Evolutionary conservation across 2,113 vertebrate genomes (phyloP).

Genomic region (Clarias batrachus): DNA sequence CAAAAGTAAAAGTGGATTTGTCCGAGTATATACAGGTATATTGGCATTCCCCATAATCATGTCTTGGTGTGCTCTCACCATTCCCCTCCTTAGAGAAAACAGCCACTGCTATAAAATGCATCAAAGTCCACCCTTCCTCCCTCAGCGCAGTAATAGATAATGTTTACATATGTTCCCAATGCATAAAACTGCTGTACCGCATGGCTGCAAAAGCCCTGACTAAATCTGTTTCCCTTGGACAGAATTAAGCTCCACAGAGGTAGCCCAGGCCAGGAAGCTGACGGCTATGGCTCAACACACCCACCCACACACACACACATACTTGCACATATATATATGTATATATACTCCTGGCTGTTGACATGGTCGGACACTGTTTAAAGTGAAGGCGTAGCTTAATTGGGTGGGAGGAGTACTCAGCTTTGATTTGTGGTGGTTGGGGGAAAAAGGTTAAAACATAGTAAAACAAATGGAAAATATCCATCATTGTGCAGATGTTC

Average conservation of each 20-base stretch:
- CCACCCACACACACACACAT: slow-evolving; percentile 1
- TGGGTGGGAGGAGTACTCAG: slow-evolving; percentile 14
- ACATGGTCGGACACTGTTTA: slow-evolving; percentile 8
- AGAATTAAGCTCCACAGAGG: slow-evolving; percentile 79
- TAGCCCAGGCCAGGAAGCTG: slow-evolving; percentile 77
- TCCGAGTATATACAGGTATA: not conserved
- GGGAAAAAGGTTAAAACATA: slow-evolving; percentile 8
- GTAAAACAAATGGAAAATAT: not conserved
- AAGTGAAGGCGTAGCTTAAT: slow-evolving; percentile 26
- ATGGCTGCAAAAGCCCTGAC: slow-evolving; percentile 95
- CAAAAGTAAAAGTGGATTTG: not conserved
- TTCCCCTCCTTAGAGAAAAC: slow-evolving; percentile 78
- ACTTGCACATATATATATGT: slow-evolving; percentile 28
- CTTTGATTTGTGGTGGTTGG: slow-evolving; percentile 36
- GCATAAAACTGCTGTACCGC: slow-evolving; percentile 90
- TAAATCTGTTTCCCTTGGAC: slow-evolving; percentile 97
- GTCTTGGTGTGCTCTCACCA: not conserved
- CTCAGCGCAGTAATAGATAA: slow-evolving; percentile 87
- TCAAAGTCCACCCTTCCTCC: slow-evolving; percentile 83
- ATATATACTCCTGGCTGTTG: slow-evolving; percentile 25
- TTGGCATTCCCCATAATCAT: slow-evolving; percentile 7
- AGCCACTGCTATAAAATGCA: slow-evolving; percentile 74
- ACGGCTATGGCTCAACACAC: slow-evolving; percentile 66
- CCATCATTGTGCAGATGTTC: not conserved
- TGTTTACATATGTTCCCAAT: slow-evolving; percentile 94